Conservation (phyloP, 2,797 vertebrate genomes). For the Alectoris magna region DNA sequence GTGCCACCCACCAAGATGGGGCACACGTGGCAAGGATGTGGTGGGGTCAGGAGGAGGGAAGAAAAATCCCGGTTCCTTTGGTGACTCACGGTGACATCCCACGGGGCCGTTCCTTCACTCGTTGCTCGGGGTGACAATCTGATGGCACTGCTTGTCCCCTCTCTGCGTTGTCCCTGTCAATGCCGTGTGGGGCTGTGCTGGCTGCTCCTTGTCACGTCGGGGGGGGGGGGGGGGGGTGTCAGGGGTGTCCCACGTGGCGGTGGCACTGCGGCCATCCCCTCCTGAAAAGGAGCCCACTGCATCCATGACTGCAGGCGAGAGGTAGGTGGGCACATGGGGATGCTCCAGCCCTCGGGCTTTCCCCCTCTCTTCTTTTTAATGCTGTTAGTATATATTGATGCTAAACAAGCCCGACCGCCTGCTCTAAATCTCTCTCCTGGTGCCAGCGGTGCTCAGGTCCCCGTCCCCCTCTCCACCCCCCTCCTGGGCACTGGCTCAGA, state of each 20-base stretch:
- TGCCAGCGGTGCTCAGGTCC: not conserved
- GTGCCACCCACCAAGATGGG: not conserved
- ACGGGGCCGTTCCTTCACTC: not conserved
- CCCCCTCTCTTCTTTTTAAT: not conserved
- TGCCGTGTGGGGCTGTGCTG: not conserved
- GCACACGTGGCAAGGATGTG: accelerated
- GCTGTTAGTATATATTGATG: accelerated
- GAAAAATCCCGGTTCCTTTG: not conserved
- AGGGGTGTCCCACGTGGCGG: not conserved
- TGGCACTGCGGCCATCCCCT: not conserved
- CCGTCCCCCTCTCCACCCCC: not conserved
- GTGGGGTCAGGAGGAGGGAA: not conserved
- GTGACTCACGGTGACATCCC: accelerated
- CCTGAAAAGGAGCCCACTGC: not conserved
- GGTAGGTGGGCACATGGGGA: slow-evolving; percentile 39
- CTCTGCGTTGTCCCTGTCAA: not conserved
- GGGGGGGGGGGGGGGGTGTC: not conserved
- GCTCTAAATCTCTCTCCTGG: not conserved
- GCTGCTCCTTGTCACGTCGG: not conserved
- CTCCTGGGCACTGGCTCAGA: not conserved
- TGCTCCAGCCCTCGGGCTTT: not conserved
- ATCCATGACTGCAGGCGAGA: not conserved
- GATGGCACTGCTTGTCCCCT: not conserved
- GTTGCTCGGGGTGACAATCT: not conserved
- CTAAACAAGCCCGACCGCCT: not conserved